Conservation (phyloP, 2,888 invertebrate species). For the Mythimna impura region DNA sequence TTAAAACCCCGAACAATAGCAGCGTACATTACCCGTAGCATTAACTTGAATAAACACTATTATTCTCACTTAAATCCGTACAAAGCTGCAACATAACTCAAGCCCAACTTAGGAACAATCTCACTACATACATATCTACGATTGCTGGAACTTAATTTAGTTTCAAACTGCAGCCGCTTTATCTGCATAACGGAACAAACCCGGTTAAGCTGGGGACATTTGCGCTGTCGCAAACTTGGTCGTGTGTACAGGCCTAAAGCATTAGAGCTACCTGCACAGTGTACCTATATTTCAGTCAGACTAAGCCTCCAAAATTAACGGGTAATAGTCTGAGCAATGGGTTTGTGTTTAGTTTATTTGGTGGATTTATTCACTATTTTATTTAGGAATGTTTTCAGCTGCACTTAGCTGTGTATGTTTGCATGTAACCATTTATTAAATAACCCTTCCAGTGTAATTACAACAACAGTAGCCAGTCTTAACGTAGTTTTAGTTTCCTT, state of each 20-base stretch:
- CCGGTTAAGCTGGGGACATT: constrained; percentile 69
- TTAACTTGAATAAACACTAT: constrained; percentile 55
- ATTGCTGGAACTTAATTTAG: constrained; percentile 74
- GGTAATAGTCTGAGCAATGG: constrained; percentile 19
- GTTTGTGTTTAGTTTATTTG: constrained; percentile 18
- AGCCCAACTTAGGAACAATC: constrained; percentile 56
- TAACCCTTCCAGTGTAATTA: too few species aligned
- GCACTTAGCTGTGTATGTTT: background rate
- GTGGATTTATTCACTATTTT: background rate
- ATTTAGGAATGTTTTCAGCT: background rate
- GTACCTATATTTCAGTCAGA: constrained; percentile 17
- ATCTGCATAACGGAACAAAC: constrained; percentile 73
- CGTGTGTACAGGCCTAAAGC: constrained; percentile 46
- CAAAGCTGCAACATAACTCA: constrained; percentile 61
- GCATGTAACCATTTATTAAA: too few species aligned
- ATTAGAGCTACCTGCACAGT: constrained; percentile 18
- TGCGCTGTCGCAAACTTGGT: constrained; percentile 59
- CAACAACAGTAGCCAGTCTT: too few species aligned
- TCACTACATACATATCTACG: constrained; percentile 52
- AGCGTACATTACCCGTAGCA: constrained; percentile 42
- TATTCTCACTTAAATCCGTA: constrained; percentile 62
- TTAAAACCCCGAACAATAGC: constrained; percentile 35
- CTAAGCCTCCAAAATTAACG: constrained; percentile 35
- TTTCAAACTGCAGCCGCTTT: constrained; percentile 70
- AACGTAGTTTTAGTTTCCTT: too few species aligned